Evolutionary conservation across 2,113 vertebrate genomes (phyloP).

Genomic region (Mormoops blainvillei): DNA sequence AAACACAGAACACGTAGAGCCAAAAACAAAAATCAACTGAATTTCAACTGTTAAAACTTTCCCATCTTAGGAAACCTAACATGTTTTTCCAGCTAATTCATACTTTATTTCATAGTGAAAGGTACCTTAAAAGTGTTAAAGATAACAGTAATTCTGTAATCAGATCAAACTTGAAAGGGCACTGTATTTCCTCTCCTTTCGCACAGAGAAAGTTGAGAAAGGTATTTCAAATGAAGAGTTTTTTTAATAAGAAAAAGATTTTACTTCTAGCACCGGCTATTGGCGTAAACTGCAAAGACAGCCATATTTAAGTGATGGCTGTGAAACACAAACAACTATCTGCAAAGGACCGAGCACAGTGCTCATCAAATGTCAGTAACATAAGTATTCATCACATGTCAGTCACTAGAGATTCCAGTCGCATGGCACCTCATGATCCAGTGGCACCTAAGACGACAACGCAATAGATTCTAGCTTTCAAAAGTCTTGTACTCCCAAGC

Average conservation of each 20-base stretch:
- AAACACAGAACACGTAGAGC: conserved; percentile 30
- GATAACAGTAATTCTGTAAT: conserved; percentile 64
- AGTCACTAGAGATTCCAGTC: neutral
- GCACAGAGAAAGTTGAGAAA: conserved; percentile 44
- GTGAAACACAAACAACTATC: neutral
- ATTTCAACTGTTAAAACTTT: conserved; percentile 48
- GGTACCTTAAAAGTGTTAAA: conserved; percentile 56
- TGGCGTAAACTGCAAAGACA: neutral
- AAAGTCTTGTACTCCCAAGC: neutral
- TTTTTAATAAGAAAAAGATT: neutral
- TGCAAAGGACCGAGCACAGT: neutral
- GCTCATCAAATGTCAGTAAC: neutral
- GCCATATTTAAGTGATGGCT: neutral
- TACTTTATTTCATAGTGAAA: conserved; percentile 64
- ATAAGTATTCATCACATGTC: neutral
- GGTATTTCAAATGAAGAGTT: neutral
- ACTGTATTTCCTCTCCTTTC: neutral
- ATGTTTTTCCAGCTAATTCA: conserved; percentile 59
- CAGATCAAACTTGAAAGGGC: conserved; percentile 34
- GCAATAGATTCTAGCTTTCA: neutral
- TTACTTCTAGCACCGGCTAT: neutral
- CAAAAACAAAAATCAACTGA: conserved; percentile 29
- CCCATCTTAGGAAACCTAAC: conserved; percentile 14
- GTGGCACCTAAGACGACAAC: neutral
- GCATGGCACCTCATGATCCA: neutral